Evolutionary conservation across 2,888 invertebrate genomes (phyloP).

Genomic region (Euzophera pinguis): DNA sequence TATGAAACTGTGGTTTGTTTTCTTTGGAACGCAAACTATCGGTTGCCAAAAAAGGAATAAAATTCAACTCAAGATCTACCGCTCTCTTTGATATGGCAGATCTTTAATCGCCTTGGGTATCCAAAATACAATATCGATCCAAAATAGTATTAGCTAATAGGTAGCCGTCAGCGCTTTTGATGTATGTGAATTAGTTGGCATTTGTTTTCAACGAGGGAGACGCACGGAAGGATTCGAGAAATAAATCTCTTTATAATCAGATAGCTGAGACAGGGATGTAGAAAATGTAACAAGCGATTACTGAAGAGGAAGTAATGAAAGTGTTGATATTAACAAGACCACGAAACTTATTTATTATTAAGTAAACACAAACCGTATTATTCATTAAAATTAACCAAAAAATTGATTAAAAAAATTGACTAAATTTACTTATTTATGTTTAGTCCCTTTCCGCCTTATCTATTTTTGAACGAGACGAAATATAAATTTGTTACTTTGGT

Average conservation of each 20-base stretch:
- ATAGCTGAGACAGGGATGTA: constrained; percentile 30
- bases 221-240: constrained; percentile 19
- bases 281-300: constrained; percentile 13
- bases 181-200: constrained; percentile 23
- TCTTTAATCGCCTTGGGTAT: background rate
- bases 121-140: constrained; percentile 1
- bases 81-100: background rate
- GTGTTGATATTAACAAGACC: background rate
- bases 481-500: too few species aligned
- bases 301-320: background rate
- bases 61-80: background rate
- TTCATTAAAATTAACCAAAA: too few species aligned
- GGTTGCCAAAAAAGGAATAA: background rate
- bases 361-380: too few species aligned
- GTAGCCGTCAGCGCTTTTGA: constrained; percentile 18
- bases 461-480: too few species aligned
- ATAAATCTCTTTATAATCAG: constrained; percentile 53
- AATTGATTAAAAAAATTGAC: too few species aligned
- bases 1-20: too few species aligned
- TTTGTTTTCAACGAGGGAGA: constrained; percentile 29
- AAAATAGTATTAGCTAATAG: constrained; percentile 8
- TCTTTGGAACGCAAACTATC: background rate
- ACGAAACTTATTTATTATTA: background rate
- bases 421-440: too few species aligned
- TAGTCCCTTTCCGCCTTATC: too few species aligned